Evolutionary conservation across 2,888 invertebrate genomes (phyloP).

Genomic region (Adelphocoris suturalis): DNA sequence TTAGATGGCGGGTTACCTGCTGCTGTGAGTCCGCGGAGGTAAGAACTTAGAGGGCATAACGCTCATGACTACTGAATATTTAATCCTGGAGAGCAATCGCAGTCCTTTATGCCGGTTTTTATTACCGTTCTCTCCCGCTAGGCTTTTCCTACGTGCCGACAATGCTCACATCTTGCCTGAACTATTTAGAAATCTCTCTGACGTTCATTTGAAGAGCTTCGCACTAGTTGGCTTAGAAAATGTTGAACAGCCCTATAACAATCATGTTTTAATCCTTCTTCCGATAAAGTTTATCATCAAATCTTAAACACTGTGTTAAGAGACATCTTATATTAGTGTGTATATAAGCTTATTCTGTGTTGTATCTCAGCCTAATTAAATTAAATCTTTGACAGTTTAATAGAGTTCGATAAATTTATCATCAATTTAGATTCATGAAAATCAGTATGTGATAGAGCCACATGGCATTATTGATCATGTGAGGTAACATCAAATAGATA

Average conservation of each 20-base stretch:
- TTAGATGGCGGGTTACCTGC: conserved; percentile 44
- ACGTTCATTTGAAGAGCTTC: neutral
- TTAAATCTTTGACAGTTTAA: neutral
- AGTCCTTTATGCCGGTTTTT: conserved; percentile 46
- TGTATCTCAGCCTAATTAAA: neutral
- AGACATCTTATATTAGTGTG: neutral
- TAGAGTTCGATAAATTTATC: too few species aligned
- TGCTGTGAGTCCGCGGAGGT: neutral
- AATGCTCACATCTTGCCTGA: neutral
- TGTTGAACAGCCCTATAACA: neutral
- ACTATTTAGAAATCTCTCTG: neutral
- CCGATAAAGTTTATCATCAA: neutral
- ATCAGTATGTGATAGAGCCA: too few species aligned
- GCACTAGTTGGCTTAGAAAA: neutral
- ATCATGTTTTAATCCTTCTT: neutral
- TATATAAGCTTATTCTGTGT: neutral
- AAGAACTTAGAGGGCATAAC: conserved; percentile 3
- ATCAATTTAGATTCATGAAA: too few species aligned
- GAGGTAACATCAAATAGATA: neutral
- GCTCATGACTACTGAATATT: conserved; percentile 59
- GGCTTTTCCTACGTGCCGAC: neutral
- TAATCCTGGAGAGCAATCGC: conserved; percentile 24
- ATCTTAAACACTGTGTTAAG: neutral
- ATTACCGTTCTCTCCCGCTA: neutral
- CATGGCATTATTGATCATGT: neutral